Base-by-base conservation (phyloP, 2,113 vertebrate species). In the Cyphomyrus discorhynchus region DNA sequence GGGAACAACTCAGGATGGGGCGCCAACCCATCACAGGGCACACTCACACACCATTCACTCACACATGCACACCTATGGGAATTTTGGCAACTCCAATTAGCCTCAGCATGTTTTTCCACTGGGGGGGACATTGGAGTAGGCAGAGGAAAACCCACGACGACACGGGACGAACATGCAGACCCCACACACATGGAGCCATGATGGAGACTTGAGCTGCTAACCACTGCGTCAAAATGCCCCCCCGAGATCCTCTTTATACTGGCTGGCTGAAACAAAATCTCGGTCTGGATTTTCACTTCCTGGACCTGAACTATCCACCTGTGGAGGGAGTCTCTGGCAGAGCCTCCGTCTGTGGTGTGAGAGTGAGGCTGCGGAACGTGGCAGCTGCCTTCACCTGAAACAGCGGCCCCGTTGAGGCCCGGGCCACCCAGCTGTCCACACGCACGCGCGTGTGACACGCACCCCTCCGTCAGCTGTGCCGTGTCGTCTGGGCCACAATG, bases 321-420 rank as follows among this genome's bases (percentile, higher is more conserved):
- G 8, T 66, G 58, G n/a, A 27, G 1, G 58, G 24, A 3, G 58
- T 3, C 2, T 3, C 8, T 11, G 58, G 2, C n/a, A 27, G 87
- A 95, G 94, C 95, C 96, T 97, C 96, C 1, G 27, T 31, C 31
- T 35, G 70, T 17, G 27, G 13, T 5, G 70, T 5, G 93, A 90
- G 91, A 91, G 58, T 21, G 5, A 56, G 53, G 53, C 19, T 21
- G 53, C 53, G 1, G 53, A 7, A 56, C 5, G 62, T 87, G 92
- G 92, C 97, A 98, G 95, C 96, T 97, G 96, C 93, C 92, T 83
- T 92, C 94, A 96, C 95, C 95, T 96, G 95, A 93, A 96, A 97
- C 95, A 97, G 96, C 94, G 93, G 93, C 89, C 88, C 85, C 91
- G 95, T 92, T 94, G 95, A 96, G 91, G 24, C 52, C 70, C 88